A percentile compares a stretch with the other conserved stretches of the same genome.
Conservation (phyloP, 2,888 invertebrate genomes). For the Agrochola circellaris region DNA sequence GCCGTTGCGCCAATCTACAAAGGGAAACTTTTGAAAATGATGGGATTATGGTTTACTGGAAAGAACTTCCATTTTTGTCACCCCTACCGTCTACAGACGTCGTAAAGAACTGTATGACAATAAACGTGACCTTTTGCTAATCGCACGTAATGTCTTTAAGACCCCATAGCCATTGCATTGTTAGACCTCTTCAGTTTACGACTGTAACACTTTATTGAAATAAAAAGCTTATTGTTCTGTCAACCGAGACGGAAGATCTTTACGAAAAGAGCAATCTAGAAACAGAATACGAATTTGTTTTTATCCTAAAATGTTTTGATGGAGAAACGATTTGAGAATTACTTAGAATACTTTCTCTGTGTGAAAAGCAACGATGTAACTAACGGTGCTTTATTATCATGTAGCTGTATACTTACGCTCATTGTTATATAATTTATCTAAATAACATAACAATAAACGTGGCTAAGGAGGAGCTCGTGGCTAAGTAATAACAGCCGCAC, state of each 20-base stretch:
- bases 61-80: not conserved
- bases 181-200: slow-evolving; percentile 53
- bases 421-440: no score
- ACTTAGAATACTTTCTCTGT: no score
- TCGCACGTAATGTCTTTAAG: slow-evolving; percentile 54
- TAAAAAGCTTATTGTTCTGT: slow-evolving; percentile 32
- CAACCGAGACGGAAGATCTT: not conserved
- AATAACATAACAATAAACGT: no score
- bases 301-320: no score
- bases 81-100: slow-evolving; percentile 25
- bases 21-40: not conserved
- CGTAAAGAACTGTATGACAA: slow-evolving; percentile 48
- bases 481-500: no score
- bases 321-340: no score
- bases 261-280: not conserved
- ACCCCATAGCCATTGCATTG: slow-evolving; percentile 37
- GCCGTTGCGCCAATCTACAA: not conserved
- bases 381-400: no score
- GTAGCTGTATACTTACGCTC: no score
- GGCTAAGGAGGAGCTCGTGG: no score
- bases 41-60: not conserved
- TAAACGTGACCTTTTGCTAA: slow-evolving; percentile 61
- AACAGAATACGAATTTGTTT: no score
- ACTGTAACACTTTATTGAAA: slow-evolving; percentile 35
- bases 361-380: no score